A percentile compares a stretch with the other conserved stretches of the same genome.
These are phyloP conservation scores for Lithophane semibrunnea DNA, from an alignment of 2,888 invertebrate genomes.

Conservation along the genomic window DNA sequence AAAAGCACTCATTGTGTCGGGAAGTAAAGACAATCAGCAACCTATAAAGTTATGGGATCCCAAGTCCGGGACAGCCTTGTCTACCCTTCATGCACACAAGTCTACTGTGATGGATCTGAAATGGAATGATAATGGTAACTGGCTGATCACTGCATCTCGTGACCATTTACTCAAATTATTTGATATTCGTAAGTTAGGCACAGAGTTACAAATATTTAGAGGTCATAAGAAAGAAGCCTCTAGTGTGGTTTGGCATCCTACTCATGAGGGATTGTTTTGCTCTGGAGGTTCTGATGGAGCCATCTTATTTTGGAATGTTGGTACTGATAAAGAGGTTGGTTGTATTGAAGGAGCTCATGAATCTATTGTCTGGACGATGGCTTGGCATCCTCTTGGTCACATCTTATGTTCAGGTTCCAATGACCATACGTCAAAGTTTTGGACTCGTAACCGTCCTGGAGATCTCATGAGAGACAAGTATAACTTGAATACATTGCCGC, in stretches of 20 bases:
- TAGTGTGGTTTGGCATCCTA: slow-evolving; percentile 99
- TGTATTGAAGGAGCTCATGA: slow-evolving; percentile 99
- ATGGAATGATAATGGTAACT: slow-evolving; percentile 99
- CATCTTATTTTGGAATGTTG: slow-evolving; percentile 99
- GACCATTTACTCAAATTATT: slow-evolving; percentile 99
- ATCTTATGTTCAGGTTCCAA: slow-evolving; percentile 99
- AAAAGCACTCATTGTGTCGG: slow-evolving; percentile 98
- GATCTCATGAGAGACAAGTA: slow-evolving; percentile 99
- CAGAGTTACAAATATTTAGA: slow-evolving; percentile 98
- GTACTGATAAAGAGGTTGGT: slow-evolving; percentile 99
- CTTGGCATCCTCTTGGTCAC: slow-evolving; percentile 99
- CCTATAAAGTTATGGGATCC: slow-evolving; percentile 99
- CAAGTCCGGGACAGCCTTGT: slow-evolving; percentile 97
- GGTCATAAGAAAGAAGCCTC: slow-evolving; percentile 99
- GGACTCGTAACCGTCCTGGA: slow-evolving; percentile 99
- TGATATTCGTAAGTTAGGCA: slow-evolving; percentile 98
- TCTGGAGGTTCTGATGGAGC: slow-evolving; percentile 99
- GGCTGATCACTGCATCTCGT: slow-evolving; percentile 99
- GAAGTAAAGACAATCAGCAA: slow-evolving; percentile 99
- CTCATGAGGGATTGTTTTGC: slow-evolving; percentile 98
- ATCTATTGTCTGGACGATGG: slow-evolving; percentile 99
- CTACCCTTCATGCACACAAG: slow-evolving; percentile 99
- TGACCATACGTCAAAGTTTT: slow-evolving; percentile 99
- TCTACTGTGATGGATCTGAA: slow-evolving; percentile 99
- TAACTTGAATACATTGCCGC: slow-evolving; percentile 97